These are phyloP conservation scores for Danaus melanippus DNA, from an alignment of 1,140 invertebrate species.

Conservation along the genomic window DNA sequence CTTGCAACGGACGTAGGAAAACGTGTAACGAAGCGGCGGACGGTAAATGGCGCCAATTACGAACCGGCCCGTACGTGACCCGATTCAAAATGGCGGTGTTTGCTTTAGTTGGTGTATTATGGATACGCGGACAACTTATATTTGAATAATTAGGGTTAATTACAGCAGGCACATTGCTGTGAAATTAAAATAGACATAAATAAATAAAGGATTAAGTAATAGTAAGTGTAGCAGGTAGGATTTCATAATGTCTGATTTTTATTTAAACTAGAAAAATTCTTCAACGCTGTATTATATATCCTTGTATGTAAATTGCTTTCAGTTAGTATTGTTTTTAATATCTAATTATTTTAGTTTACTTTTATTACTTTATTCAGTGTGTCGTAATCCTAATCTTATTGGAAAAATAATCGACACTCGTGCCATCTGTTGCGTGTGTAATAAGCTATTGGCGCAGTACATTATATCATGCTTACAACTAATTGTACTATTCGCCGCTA, in stretches of 20 bases:
- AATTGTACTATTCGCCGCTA: slow-evolving; percentile 20
- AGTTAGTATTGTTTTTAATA: slow-evolving; percentile 6
- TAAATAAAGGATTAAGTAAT: too few species aligned
- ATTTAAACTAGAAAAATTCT: neutral
- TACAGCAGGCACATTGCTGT: too few species aligned
- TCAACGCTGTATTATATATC: slow-evolving; percentile 6
- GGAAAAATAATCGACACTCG: slow-evolving; percentile 2
- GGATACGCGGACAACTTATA: slow-evolving; percentile 23
- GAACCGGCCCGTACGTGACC: slow-evolving; percentile 59
- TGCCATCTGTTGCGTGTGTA: slow-evolving; percentile 26
- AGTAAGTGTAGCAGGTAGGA: too few species aligned
- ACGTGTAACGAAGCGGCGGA: slow-evolving; percentile 45
- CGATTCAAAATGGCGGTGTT: slow-evolving; percentile 46
- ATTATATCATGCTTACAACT: too few species aligned
- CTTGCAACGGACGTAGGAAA: slow-evolving; percentile 38
- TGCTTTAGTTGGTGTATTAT: slow-evolving; percentile 21
- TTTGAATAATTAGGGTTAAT: neutral
- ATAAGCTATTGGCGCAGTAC: neutral
- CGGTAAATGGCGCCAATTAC: slow-evolving; percentile 66
- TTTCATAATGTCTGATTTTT: neutral
- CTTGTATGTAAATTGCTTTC: slow-evolving; percentile 1
- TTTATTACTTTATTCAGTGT: too few species aligned
- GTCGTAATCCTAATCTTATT: neutral
- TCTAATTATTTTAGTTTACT: too few species aligned
- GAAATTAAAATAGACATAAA: too few species aligned